Base-by-base conservation (phyloP, 2,113 vertebrate genomes). In the Hemiscyllium ocellatum region DNA sequence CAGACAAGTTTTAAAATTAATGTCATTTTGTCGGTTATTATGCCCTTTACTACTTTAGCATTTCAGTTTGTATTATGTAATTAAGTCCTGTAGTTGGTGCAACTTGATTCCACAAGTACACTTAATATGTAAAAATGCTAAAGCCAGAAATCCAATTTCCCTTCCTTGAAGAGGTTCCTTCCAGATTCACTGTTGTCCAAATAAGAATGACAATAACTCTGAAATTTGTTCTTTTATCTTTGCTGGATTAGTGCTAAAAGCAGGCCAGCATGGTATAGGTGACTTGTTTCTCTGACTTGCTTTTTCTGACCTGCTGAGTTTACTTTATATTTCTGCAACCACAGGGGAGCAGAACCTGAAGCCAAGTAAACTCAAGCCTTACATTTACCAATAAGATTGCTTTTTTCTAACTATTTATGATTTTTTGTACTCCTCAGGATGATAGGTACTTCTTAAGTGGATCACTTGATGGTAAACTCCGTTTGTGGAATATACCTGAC, bases 401-500 rank as follows among this genome's bases (percentile, higher is more conserved):
- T 93, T 2, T 5, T 66, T 93, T 17, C 47, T 47, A 56, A 8
- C 52, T 56, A 47, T 47, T 5, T 26, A 29, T 26, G n/a, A 85
- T 56, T 10, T 61, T 19, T 96, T 65, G 5, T 96, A 69, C 96
- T 50, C 80, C 96, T 95, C 97, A 99, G 99, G 99, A 99, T 96
- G 99, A 99, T 97, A 97, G 99, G 95, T 99, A 99, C 97, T 99
- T 99, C 96, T 97, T 99, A 96, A 99, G 99, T 72, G 99, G 99
- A 61, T 99, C 99, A 26, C 96, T 99, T 96, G 99, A 99, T 96
- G 99, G 99, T 91, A 99, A 99, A 96, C 98, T 99, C 29, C 97
- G 99, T 26, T 98, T 99, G 91, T 99, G 99, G 99, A 99, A 99
- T 97, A 99, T 99, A 98, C 99, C 99, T 95, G 99, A 99, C 97